Conservation (phyloP, 2,797 vertebrate species). For the Glossophaga mutica region DNA sequence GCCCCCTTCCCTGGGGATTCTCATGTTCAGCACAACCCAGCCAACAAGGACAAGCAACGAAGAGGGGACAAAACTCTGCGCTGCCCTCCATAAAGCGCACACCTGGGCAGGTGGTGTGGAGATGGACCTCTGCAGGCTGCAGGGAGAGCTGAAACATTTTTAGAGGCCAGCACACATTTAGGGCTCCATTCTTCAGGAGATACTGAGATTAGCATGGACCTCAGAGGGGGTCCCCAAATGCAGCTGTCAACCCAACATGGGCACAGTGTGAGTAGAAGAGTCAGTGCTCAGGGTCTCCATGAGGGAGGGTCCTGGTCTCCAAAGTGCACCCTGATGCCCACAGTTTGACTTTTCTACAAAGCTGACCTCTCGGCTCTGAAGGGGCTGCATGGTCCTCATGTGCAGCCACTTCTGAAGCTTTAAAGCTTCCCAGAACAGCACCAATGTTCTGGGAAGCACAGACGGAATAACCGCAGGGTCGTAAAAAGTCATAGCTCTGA, state of each 20-base stretch:
- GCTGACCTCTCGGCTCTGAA: neutral
- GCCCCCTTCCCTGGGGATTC: neutral
- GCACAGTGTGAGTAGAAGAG: neutral
- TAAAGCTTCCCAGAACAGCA: neutral
- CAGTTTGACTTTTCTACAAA: neutral
- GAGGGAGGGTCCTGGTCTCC: neutral
- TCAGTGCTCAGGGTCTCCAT: neutral
- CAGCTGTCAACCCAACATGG: fast-evolving
- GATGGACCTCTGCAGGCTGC: neutral
- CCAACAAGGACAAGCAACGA: neutral
- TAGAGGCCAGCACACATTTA: fast-evolving
- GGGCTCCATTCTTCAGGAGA: neutral
- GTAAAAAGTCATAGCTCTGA: neutral
- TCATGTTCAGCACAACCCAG: neutral
- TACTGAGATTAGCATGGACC: neutral
- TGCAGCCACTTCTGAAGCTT: too few species aligned
- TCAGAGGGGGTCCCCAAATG: neutral
- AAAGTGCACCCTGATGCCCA: too few species aligned
- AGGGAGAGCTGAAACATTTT: neutral
- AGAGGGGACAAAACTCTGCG: neutral
- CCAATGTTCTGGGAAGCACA: neutral
- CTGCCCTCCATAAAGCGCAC: neutral
- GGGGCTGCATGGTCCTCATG: fast-evolving
- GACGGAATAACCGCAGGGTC: neutral
- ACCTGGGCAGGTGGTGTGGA: neutral